Evolutionary conservation across 2,797 vertebrate genomes (phyloP).

Genomic region (Oreonectes daqikongensis): DNA sequence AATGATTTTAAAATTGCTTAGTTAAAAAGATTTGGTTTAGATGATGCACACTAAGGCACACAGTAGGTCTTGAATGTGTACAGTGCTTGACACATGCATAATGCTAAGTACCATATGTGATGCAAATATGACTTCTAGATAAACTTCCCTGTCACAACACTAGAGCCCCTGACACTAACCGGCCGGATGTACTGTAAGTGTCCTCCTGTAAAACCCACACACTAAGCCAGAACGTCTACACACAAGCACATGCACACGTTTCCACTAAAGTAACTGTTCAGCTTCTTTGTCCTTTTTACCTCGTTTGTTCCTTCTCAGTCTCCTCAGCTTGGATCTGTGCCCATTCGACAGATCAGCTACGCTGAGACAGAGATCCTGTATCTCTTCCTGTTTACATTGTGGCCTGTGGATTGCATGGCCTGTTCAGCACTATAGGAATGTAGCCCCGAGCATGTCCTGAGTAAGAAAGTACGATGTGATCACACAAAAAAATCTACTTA

Average conservation of each 20-base stretch:
- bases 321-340: constrained; percentile 60
- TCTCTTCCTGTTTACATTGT: constrained; percentile 78
- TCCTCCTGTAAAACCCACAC: constrained; percentile 59
- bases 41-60: not conserved
- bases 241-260: constrained; percentile 29
- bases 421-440: constrained; percentile 58
- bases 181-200: constrained; percentile 73
- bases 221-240: constrained; percentile 16
- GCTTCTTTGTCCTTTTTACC: constrained; percentile 49
- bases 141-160: constrained; percentile 78
- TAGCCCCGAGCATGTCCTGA: constrained; percentile 21
- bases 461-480: constrained; percentile 11
- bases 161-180: constrained; percentile 66
- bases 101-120: constrained; percentile 7
- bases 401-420: constrained; percentile 62
- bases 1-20: too few relatives aligned
- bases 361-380: constrained; percentile 71
- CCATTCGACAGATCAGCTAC: constrained; percentile 67
- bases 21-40: too few relatives aligned
- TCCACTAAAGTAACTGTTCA: constrained; percentile 57
- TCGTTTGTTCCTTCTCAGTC: constrained; percentile 52
- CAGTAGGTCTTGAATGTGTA: not conserved
- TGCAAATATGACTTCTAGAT: constrained; percentile 67
- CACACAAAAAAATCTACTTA: not conserved
- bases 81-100: constrained; percentile 1